These are phyloP conservation scores for Sebastolobus altivelis DNA, from an alignment of 2,797 vertebrate species.

Conservation along the genomic window DNA sequence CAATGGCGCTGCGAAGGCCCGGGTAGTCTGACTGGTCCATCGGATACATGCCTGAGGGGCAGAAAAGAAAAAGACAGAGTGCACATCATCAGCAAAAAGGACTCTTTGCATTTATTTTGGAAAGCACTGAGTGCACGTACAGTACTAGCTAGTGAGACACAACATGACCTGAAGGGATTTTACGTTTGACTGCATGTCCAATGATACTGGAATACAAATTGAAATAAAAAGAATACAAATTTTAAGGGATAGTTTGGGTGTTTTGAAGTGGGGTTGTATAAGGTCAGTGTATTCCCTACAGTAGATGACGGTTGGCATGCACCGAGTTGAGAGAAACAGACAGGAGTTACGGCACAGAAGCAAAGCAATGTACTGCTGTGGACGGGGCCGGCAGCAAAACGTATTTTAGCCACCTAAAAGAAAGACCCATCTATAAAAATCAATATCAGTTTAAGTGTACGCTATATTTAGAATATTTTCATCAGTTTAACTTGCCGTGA, in stretches of 20 bases:
- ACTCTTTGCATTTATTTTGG: constrained; percentile 7
- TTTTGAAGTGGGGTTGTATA: not conserved
- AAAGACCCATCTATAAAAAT: not conserved
- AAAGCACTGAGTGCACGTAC: constrained; percentile 28
- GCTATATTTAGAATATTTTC: not conserved
- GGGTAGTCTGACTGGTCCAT: constrained; percentile 95
- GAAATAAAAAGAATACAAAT: no score
- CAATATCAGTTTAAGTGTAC: not conserved
- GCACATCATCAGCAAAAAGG: constrained; percentile 28
- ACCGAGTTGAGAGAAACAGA: no score
- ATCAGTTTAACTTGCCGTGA: not conserved
- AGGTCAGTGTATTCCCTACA: not conserved
- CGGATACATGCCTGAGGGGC: constrained; percentile 92
- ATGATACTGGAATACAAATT: not conserved
- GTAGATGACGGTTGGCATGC: no score
- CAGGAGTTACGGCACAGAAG: no score
- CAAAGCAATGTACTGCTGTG: no score
- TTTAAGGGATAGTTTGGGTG: not conserved
- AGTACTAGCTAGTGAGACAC: constrained; percentile 10
- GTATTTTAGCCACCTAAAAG: not conserved
- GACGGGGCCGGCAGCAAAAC: no score
- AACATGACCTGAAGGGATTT: constrained; percentile 11
- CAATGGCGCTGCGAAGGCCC: constrained; percentile 92
- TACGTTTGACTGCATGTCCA: constrained; percentile 1
- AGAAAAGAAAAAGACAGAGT: constrained; percentile 2